Base-by-base conservation (phyloP, 2,888 invertebrate genomes). In the Esperia sulphurella region DNA sequence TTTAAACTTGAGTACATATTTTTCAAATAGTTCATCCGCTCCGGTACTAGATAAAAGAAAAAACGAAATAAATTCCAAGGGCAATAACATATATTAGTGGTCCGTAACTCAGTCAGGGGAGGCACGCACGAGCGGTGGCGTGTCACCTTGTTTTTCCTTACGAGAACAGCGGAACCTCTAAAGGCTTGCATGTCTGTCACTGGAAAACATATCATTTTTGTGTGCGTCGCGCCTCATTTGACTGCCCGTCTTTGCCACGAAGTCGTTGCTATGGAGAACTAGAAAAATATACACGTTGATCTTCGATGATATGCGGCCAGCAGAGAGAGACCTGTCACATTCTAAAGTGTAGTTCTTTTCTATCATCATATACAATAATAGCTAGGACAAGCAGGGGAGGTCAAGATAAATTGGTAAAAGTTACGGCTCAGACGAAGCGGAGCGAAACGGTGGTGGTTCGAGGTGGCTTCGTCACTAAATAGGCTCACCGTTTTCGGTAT, bases 401-500 rank as follows among this genome's bases (percentile, higher is more conserved):
- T 80, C 84, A 71, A 61, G 54, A 53, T 61, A 72, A 49, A 59
- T 51, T 76, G 83, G 84, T 49, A 53, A 54, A 54, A 59, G 59
- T 60, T 64, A 61, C 61, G 66, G 65, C 71, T 77, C 70, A 71
- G 64, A 58, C 68, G 74, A 73, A 74, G 70, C 73, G 75, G 71
- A 72, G 68, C 75, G 73, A 79, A 78, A 78, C 77, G 79, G 73
- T 76, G 71, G 68, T 71, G 71, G 68, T 71, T 73, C 67, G 71
- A 71, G 76, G 79, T 79, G 76, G 79, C 79, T 76, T 77, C 79
- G 79, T 75, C 75, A 77, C 84, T 84, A 85, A 86, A 83, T 80
- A 86, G 81, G 79, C 79, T 77, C 79, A 84, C 83, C 82, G 76
- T 82, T 84, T 83, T 79, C 77, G 79, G 78, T 79, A 83, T 83